Percentiles rank a stretch among this genome's conserved stretches.
Conservation (phyloP, 1,140 invertebrate genomes). For the Lanistes nyassanus region DNA sequence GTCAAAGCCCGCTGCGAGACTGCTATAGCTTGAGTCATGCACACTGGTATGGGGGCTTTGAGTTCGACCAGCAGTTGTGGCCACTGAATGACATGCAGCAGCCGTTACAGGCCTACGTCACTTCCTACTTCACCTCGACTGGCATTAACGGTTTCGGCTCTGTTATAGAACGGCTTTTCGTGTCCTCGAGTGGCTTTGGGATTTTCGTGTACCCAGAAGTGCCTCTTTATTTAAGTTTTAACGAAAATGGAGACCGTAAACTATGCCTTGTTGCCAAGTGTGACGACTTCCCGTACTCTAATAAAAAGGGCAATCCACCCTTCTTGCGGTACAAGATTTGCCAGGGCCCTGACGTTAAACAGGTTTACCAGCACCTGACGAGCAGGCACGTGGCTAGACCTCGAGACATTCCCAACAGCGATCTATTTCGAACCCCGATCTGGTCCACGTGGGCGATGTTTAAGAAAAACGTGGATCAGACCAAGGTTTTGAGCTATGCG, state of each 20-base stretch:
- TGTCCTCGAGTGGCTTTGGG: conserved; percentile 42
- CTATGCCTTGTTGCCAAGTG: conserved; percentile 43
- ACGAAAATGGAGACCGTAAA: conserved; percentile 36
- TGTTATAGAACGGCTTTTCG: conserved; percentile 54
- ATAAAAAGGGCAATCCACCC: conserved; percentile 23
- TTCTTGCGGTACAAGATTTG: conserved; percentile 48
- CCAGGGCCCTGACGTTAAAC: conserved; percentile 39
- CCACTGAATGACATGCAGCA: too few relatives aligned
- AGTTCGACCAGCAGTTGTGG: conserved; percentile 23
- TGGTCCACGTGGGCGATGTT: conserved; percentile 92
- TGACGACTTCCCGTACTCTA: conserved; percentile 61
- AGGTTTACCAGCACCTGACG: conserved; percentile 43
- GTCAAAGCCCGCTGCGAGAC: conserved; percentile 38
- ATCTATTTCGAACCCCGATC: conserved; percentile 80
- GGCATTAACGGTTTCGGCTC: conserved; percentile 26
- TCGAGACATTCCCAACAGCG: conserved; percentile 73
- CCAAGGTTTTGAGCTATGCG: conserved; percentile 76
- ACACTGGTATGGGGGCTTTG: conserved; percentile 64
- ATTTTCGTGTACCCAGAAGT: conserved; percentile 41
- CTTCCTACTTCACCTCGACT: too few relatives aligned
- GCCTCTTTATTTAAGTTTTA: conserved; percentile 54
- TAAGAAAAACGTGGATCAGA: conserved; percentile 74
- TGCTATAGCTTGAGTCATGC: conserved; percentile 45
- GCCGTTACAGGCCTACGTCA: too few relatives aligned
- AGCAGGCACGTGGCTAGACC: conserved; percentile 44